Percentiles rank a stretch among this genome's conserved stretches.
Evolutionary conservation across 1,140 invertebrate species (phyloP).

Genomic region (Solen grandis): DNA sequence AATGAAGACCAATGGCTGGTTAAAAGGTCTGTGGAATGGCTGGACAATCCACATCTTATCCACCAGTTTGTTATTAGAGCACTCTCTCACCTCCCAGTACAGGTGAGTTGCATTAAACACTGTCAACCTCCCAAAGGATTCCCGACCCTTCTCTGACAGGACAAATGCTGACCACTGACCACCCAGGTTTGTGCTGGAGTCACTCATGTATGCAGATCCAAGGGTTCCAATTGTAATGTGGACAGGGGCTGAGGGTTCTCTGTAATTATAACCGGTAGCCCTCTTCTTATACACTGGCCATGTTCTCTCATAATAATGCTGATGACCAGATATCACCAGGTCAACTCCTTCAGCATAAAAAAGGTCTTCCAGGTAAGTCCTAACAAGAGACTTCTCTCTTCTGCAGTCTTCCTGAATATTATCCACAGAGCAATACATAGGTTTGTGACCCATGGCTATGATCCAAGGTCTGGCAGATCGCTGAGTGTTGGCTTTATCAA

Average conservation of each 20-base stretch:
- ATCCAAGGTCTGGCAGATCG: slow-evolving; percentile 77
- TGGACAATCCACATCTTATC: slow-evolving; percentile 72
- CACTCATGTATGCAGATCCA: slow-evolving; percentile 77
- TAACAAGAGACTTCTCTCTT: slow-evolving; percentile 55
- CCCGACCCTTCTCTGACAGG: slow-evolving; percentile 59
- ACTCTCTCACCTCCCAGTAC: slow-evolving; percentile 93
- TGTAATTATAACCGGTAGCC: slow-evolving; percentile 80
- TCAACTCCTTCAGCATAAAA: slow-evolving; percentile 95
- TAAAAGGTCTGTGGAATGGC: slow-evolving; percentile 67
- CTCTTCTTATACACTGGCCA: slow-evolving; percentile 95
- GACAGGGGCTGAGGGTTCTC: slow-evolving; percentile 71
- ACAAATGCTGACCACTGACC: slow-evolving; percentile 70
- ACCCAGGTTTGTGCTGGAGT: slow-evolving; percentile 57
- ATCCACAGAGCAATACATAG: slow-evolving; percentile 76
- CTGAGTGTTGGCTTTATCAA: slow-evolving; percentile 68
- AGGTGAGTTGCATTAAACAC: slow-evolving; percentile 93
- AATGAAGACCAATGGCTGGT: slow-evolving; percentile 49
- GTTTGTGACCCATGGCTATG: slow-evolving; percentile 77
- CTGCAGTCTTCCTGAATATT: slow-evolving; percentile 63
- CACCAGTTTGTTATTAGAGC: slow-evolving; percentile 66
- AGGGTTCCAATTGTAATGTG: slow-evolving; percentile 71
- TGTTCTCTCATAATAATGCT: slow-evolving; percentile 96
- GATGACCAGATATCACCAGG: slow-evolving; percentile 96
- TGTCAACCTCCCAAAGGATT: slow-evolving; percentile 88
- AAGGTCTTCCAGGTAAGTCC: slow-evolving; percentile 87